Base-by-base conservation (phyloP, 2,113 vertebrate genomes). In the Sebastes schlegelii region DNA sequence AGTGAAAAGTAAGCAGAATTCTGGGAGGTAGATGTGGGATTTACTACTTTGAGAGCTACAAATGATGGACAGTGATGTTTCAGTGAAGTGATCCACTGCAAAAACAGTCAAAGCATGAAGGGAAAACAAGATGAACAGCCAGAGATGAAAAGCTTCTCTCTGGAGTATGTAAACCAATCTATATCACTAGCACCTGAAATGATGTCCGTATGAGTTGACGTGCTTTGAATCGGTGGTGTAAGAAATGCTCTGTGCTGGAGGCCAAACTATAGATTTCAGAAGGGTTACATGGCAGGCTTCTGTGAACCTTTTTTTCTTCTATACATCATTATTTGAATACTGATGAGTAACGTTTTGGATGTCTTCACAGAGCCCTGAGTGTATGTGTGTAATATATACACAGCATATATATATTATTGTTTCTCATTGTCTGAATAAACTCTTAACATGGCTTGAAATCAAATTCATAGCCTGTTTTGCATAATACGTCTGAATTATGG, bases 101-200 rank as follows among this genome's bases (percentile, higher is more conserved):
- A 69, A 77, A 71, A 63, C 40, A 69, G 23, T 13, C 58, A 48
- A 80, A 67, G 43, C 58, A 80, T 65, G 3, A 17, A 68, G 34
- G 66, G 66, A 69, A 82, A 86, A 86, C 67, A 77, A 83, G 87
- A 85, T 14, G 42, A 77, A 76, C 82, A 71, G 66, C 49, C 45
- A 26, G 66, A 85, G 82, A 89, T 79, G 74, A 83, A 78, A 87
- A 62, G 77, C 26, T 51, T 74, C 54, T 89, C 80, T 79, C 74
- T 45, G 57, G 82, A 84, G 85, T 16, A 67, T n/a, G 26, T 42
- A 7, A 6, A 82, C 62, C 48, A 66, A 82, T 84, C 78, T 89
- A 66, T 77, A 81, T 70, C 6, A 21, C 40, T 40, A 69, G 40
- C 55, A 17, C 21, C 40, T 69, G 58, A 75, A 79, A 80, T 78